Evolutionary conservation across 2,797 vertebrate genomes (phyloP), one percentile per base, ranked within the genome.

Genomic region (Acropternis orthonyx): DNA sequence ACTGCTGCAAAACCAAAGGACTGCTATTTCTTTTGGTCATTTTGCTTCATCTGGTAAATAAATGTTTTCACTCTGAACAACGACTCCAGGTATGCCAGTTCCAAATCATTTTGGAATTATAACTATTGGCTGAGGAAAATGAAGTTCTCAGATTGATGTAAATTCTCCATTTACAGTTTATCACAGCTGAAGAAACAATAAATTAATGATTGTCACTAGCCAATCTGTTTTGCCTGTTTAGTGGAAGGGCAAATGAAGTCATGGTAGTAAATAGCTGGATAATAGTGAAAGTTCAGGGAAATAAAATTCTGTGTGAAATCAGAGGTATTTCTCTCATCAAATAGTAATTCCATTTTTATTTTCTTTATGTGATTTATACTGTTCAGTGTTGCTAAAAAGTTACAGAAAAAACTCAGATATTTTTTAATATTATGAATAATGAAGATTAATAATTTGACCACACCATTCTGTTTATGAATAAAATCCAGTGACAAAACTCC

Each of bases 131-230:
- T 88, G 69, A 88, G 26, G 34, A 84, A 94, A 96, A 75, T 9
- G 5, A 67, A 43, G 0, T 18, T 90, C 73, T 91, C 15, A 85
- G 43, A 27, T 66, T 93, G 65, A 48, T 81, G 39, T 58, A 46
- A 84, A 96, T 95, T 94, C 37, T 92, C 18, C 49, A 59, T 18
- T 69, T 90, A 74, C 1, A 91, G 26, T 68, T 95, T 94, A 92
- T 90, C 56, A 74, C 16, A 91, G 4, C 7, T 71, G 67, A 56
- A 74, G 75, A 96, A 95, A 79, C 2, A 87, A 63, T 49, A 58
- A 61, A 71, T 8, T 58, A 78, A 61, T 68, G 51, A 36, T 62
- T 27, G 2, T 80, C 80, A 89, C 44, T 7, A 85, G 23, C n/a
- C 32, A 41, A 28, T 75, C 81, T 77, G 30, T n/a, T 89, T 41